These are phyloP conservation scores for Scolopax mira DNA, from an alignment of 2,113 vertebrate species.

Conservation along the genomic window DNA sequence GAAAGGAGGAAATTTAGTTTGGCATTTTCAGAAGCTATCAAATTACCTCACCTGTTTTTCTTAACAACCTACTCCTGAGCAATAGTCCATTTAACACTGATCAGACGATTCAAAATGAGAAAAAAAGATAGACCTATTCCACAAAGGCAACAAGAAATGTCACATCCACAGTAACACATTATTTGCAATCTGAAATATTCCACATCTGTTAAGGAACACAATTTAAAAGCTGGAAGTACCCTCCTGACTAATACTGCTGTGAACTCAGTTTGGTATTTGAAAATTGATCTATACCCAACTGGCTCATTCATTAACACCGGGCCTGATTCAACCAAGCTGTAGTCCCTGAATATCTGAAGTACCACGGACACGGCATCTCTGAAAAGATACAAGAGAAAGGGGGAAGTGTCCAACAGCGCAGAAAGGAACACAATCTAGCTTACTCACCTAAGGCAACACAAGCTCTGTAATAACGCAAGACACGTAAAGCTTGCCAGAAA, in stretches of 20 bases:
- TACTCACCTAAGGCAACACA: neutral
- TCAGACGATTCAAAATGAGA: neutral
- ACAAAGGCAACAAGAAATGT: neutral
- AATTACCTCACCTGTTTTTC: neutral
- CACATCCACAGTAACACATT: rapidly evolving
- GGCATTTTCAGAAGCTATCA: constrained; percentile 24
- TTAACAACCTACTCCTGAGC: neutral
- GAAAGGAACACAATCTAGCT: neutral
- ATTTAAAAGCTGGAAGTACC: neutral
- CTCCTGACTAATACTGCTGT: neutral
- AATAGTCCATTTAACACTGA: neutral
- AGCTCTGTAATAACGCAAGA: neutral
- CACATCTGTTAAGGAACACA: neutral
- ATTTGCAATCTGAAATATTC: neutral
- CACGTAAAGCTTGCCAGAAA: neutral
- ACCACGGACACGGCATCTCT: neutral
- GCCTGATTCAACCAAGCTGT: neutral
- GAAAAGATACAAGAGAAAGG: neutral
- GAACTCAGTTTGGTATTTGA: neutral
- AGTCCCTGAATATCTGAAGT: neutral
- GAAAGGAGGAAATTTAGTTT: constrained; percentile 1
- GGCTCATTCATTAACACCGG: neutral
- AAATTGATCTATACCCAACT: neutral
- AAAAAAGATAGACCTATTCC: neutral
- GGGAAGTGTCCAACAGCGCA: neutral